Evolutionary conservation across 2,797 vertebrate species (phyloP), one percentile per base, ranked within the genome.

Genomic region (Eidolon dupreanum): DNA sequence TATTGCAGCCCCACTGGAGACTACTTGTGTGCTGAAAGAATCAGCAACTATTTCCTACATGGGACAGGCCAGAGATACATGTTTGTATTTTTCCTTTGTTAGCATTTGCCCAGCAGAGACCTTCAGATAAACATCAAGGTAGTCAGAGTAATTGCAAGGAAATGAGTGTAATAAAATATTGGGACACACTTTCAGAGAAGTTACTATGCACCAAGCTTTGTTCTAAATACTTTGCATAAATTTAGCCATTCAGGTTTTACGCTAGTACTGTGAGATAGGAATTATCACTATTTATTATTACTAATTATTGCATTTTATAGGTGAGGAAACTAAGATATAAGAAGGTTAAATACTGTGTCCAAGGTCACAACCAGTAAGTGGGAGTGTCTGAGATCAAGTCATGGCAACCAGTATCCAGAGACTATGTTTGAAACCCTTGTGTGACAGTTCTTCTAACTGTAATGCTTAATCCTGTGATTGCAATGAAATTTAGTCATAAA

Each of bases 1-100:
- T 20, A 3, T 5, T 9, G 0, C 31, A n/a, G 53, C 59, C 15
- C 12, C 7, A 0, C 12, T 20, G 5, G n/a, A 20, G 28, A 26
- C 36, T 13, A 11, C 24, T 49, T 57, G 6, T 2, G 9, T 12
- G 43, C n/a, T 17, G 2, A 55, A 46, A 4, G 22, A 28, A 43
- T 16, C 22, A 28, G 53, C 26, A 5, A 22, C 49, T 38, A 0
- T 26, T 83, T 83, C 24, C 24, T 9, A 8, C 2, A 0, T 11
- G 38, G 17, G 59, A 8, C 16, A n/a, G 26, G 59, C 6, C 53
- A 24, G 66, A 53, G 57, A 17, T 31, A 6, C 15, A 26, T 4
- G 9, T 46, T 49, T 73, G 33, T n/a, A 4, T 33, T 77, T 78
- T 46, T 6, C 12, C 41, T 73, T 10, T 31, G 22, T 70, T 78